Base-by-base conservation (phyloP, 1,140 invertebrate genomes). In the Eumeta japonica region DNA sequence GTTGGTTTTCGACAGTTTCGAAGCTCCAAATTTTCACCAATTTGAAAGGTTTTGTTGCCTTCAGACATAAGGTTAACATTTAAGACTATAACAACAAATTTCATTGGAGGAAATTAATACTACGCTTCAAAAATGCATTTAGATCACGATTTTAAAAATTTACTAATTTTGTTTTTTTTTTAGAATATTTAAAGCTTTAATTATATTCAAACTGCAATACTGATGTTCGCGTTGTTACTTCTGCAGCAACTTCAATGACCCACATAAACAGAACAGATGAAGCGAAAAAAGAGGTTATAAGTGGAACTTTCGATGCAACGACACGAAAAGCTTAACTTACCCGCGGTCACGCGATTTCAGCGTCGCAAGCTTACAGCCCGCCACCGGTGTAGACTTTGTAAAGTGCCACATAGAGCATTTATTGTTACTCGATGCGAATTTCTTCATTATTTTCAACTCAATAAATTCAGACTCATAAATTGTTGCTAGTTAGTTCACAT, bases 271-370 rank as follows among this genome's bases (percentile, higher is more conserved):
- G n/a, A n/a, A 24, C 5, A 24, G 20, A 24, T 24, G 20, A 24
- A 24, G 20, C 20, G 20, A 24, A 24, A 24, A 24, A 24, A 24
- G n/a, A 7, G n/a, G n/a, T n/a, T 5, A 7, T 7, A 24, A 24
- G n/a, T 24, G n/a, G n/a, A 24, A 24, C 20, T 24, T 24, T 33
- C 31, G 14, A 33, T 33, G 31, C 31, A 33, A 33, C 11, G 31
- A 33, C 31, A 33, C 31, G 31, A 33, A 33, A 33, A 4, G 31
- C 31, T 33, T 33, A 33, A 14, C 31, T 33, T 30, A 9, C 28
- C 12, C 7, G 7, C 7, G 5, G 28, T 7, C 28, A 30, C 28
- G 28, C 28, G 28, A 30, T 30, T 9, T 12, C 4, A 4, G 5
- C 7, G 28, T 30, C 28, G 28, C 28, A 30, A 30, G 28, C 28